phyloP scores from a whole-genome alignment of 1,140 invertebrate species.

The Drosophila kanapiae region DNA sequence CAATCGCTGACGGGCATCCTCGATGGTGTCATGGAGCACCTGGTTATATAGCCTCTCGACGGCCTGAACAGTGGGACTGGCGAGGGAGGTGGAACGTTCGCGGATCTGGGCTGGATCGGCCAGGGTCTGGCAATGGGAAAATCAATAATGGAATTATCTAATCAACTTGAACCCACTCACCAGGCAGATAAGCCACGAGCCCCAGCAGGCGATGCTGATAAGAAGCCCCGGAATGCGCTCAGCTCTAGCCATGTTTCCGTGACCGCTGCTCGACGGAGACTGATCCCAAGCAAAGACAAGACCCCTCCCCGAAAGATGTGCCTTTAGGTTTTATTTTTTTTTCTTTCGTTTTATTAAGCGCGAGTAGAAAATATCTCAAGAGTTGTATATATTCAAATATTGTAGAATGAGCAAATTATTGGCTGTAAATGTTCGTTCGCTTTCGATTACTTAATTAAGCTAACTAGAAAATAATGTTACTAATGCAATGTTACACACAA shows the following conservation, averaged over 20 bases:
- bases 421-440: conserved; percentile 13
- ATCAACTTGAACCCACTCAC: conserved; percentile 29
- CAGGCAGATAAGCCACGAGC: conserved; percentile 29
- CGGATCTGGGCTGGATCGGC: conserved; percentile 7
- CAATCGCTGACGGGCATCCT: conserved; percentile 26
- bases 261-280: conserved; percentile 33
- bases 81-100: background rate
- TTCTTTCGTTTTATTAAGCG: conserved; percentile 72
- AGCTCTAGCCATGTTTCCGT: conserved; percentile 42
- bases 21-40: conserved; percentile 47
- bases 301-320: conserved; percentile 5
- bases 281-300: conserved; percentile 20
- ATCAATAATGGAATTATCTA: conserved; percentile 12
- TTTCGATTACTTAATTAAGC: conserved; percentile 42
- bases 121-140: conserved; percentile 24
- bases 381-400: conserved; percentile 41
- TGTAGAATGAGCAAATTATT: conserved; percentile 62
- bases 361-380: conserved; percentile 50
- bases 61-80: conserved; percentile 6
- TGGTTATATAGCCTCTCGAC: conserved; percentile 62
- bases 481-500: conserved; percentile 20
- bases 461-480: conserved; percentile 51
- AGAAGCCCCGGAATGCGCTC: conserved; percentile 23
- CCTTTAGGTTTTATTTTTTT: conserved; percentile 14
- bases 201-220: conserved; percentile 37